Evolutionary conservation across 2,113 vertebrate species (phyloP), one percentile per base, ranked within the genome.

Genomic region (Salminus brasiliensis): DNA sequence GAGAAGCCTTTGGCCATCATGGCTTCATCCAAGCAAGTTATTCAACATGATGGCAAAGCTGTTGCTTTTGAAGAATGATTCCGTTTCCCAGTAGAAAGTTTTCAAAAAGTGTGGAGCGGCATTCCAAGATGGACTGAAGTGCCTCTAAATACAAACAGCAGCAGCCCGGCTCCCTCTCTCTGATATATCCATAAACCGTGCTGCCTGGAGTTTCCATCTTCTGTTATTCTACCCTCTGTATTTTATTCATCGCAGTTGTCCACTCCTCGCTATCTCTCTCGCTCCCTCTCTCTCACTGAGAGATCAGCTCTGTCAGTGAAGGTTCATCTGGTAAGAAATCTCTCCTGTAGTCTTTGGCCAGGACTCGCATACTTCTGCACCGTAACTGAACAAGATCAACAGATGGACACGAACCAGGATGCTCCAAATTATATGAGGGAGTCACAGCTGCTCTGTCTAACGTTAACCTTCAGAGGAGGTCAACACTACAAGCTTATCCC

Each of bases 351-450:
- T 52, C 29, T 73, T 84, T 74, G 74, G 69, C 70, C 29, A 36
- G 59, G 23, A 43, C 21, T 34, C 15, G 13, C 81, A 84, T 80
- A 77, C 49, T 73, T 81, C 68, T 70, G 55, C 67, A 74, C 30
- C n/a, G 52, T 65, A 66, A 70, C 53, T 69, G 79, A 82, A 63
- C 57, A 72, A 76, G 57, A 82, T 76, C 72, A 82, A 85, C 71
- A 79, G 57, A 66, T 68, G 72, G 72, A 79, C 65, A 79, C 21
- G 53, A 53, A 68, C 29, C 76, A 76, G 67, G 32, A 72, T 36
- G 68, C 60, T 72, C 27, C 36, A 27, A 57, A 65, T 60, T 0
- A 29, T 72, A 62, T 69, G n/a, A 72, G 32, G 59, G 52, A 79
- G 62, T 62, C 49, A 25, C 67, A 29, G 78, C 30, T 62, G 67